Evolutionary conservation across 2,888 invertebrate genomes (phyloP).

Genomic region (Heliconius aoede): DNA sequence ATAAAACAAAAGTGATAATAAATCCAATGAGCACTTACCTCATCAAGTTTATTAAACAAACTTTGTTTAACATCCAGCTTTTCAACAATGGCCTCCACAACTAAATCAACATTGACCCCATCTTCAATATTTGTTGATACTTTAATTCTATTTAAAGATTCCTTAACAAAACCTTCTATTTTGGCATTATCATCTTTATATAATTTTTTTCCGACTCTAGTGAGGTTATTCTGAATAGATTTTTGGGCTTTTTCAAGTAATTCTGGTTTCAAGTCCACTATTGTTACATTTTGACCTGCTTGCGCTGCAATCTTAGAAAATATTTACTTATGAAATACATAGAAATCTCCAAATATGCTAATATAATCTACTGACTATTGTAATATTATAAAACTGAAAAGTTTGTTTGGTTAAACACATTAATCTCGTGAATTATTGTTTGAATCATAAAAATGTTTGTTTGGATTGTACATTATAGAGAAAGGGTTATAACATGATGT

Average conservation of each 20-base stretch:
- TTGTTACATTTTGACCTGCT: constrained; percentile 90
- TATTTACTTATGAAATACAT: background rate
- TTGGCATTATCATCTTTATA: constrained; percentile 87
- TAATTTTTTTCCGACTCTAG: constrained; percentile 91
- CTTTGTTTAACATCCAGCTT: constrained; percentile 91
- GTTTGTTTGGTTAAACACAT: no score
- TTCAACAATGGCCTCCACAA: constrained; percentile 95
- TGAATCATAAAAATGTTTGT: background rate
- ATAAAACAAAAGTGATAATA: background rate
- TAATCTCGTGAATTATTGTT: background rate
- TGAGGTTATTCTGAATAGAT: constrained; percentile 87
- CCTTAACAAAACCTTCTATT: constrained; percentile 86
- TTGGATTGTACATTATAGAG: background rate
- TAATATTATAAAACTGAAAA: no score
- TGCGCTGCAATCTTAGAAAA: constrained; percentile 89
- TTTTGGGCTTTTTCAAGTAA: constrained; percentile 88
- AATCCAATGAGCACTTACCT: constrained; percentile 69
- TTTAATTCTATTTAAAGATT: constrained; percentile 82
- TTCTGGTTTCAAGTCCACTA: constrained; percentile 90
- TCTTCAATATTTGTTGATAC: constrained; percentile 84
- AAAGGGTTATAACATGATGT: background rate
- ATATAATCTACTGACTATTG: no score
- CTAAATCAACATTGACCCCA: constrained; percentile 88
- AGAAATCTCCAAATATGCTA: background rate
- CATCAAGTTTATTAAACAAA: constrained; percentile 89